Evolutionary conservation across 2,888 invertebrate species (phyloP).

Genomic region (Dasypogon diadema): DNA sequence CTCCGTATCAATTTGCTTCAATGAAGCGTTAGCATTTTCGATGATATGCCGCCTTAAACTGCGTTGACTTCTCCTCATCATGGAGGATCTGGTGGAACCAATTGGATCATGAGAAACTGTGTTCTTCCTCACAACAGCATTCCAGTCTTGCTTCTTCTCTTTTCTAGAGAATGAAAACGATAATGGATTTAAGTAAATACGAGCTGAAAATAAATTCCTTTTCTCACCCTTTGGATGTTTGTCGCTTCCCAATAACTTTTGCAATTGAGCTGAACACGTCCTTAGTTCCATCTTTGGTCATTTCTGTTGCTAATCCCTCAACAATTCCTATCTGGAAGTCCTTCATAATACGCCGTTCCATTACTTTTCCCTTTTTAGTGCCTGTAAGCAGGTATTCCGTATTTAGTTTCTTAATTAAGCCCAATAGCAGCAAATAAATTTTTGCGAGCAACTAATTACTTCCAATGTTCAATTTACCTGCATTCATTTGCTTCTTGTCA

Average conservation of each 20-base stretch:
- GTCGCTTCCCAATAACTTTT: slow-evolving; percentile 79
- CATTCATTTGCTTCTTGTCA: slow-evolving; percentile 73
- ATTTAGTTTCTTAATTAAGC: too few species aligned
- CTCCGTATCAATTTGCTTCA: slow-evolving; percentile 77
- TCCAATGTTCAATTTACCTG: slow-evolving; percentile 54
- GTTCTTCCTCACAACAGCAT: slow-evolving; percentile 81
- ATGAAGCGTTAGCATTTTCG: slow-evolving; percentile 74
- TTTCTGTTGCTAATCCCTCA: slow-evolving; percentile 83
- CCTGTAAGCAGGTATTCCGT: too few species aligned
- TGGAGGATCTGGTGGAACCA: slow-evolving; percentile 79
- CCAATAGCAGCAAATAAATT: slow-evolving; percentile 21
- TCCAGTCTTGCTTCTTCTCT: slow-evolving; percentile 80
- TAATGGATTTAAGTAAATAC: neutral
- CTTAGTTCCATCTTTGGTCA: slow-evolving; percentile 76
- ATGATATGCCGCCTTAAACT: slow-evolving; percentile 80
- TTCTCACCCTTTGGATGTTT: slow-evolving; percentile 62
- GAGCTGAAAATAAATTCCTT: too few species aligned
- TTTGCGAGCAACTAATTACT: too few species aligned
- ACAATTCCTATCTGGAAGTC: slow-evolving; percentile 93
- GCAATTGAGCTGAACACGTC: slow-evolving; percentile 89
- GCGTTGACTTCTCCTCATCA: slow-evolving; percentile 75
- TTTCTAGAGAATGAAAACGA: slow-evolving; percentile 56
- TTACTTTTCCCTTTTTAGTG: slow-evolving; percentile 78
- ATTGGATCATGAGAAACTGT: slow-evolving; percentile 81
- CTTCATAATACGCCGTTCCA: slow-evolving; percentile 87